Percentiles rank a stretch among this genome's conserved stretches.
phyloP scores from a whole-genome alignment of 2,888 invertebrate species.

The Mayetiola destructor region DNA sequence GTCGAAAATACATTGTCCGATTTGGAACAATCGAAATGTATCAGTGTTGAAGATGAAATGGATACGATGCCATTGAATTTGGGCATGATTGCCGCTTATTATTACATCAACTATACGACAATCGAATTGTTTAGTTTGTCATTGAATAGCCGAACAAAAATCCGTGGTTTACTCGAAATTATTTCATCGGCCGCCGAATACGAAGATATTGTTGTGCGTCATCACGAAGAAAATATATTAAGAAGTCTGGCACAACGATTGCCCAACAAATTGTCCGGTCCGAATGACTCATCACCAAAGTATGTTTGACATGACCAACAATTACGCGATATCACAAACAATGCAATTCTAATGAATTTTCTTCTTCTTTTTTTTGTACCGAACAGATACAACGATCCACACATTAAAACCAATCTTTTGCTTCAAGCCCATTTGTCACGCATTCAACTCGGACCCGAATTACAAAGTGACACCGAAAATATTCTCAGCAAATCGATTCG shows the following conservation, averaged over 20 bases:
- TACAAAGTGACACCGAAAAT: constrained; percentile 88
- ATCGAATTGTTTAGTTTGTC: constrained; percentile 97
- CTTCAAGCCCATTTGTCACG: constrained; percentile 92
- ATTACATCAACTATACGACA: constrained; percentile 98
- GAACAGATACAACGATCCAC: constrained; percentile 85
- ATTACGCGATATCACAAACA: too few species aligned
- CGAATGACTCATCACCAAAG: constrained; percentile 51
- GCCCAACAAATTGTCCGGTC: constrained; percentile 46
- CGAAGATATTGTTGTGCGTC: constrained; percentile 83
- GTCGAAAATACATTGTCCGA: constrained; percentile 92
- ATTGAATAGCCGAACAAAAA: constrained; percentile 92
- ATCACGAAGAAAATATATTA: constrained; percentile 85
- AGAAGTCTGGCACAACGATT: constrained; percentile 39
- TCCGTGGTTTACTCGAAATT: constrained; percentile 91
- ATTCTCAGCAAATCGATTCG: constrained; percentile 73
- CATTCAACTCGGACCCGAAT: constrained; percentile 85
- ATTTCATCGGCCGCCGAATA: constrained; percentile 97
- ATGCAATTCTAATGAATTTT: too few species aligned
- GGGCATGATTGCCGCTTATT: constrained; percentile 99
- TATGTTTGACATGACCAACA: too few species aligned
- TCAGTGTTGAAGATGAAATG: constrained; percentile 95
- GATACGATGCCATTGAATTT: constrained; percentile 92
- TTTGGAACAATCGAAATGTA: constrained; percentile 92
- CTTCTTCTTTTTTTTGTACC: constrained; percentile 13
- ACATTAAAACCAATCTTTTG: constrained; percentile 88